Evolutionary conservation across 1,140 invertebrate genomes (phyloP).

Genomic region (Teleogryllus occipitalis): DNA sequence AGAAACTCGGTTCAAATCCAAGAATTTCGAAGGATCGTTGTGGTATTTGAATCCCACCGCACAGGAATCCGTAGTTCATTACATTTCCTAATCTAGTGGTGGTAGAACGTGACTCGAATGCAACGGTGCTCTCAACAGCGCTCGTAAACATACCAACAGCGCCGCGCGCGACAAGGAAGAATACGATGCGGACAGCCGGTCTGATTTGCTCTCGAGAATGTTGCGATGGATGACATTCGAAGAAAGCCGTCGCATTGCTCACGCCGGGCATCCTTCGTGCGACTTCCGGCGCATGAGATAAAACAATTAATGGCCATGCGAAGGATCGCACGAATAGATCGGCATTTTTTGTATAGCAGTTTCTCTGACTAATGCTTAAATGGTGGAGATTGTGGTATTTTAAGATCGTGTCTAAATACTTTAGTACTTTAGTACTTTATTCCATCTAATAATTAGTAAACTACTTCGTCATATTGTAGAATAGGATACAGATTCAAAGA

Average conservation of each 20-base stretch:
- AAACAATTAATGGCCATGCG: background rate
- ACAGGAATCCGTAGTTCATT: background rate
- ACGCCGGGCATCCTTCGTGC: background rate
- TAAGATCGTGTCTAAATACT: no score
- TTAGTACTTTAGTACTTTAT: no score
- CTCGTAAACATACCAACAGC: background rate
- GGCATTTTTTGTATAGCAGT: background rate
- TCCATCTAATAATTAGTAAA: no score
- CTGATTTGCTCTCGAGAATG: background rate
- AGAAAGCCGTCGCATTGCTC: background rate
- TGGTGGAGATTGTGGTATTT: no score
- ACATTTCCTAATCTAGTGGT: background rate
- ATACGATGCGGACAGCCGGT: background rate
- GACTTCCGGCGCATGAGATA: background rate
- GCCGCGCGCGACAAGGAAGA: background rate
- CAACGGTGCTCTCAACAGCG: background rate
- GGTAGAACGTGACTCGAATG: background rate
- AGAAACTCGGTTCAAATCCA: background rate
- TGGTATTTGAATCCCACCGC: background rate
- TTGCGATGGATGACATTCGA: background rate
- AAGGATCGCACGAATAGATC: background rate
- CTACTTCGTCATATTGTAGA: no score
- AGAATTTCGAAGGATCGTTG: background rate
- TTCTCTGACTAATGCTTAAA: no score
- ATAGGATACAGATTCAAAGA: no score